Evolutionary conservation across 2,888 invertebrate genomes (phyloP).

Genomic region (Apotomis turbidana): DNA sequence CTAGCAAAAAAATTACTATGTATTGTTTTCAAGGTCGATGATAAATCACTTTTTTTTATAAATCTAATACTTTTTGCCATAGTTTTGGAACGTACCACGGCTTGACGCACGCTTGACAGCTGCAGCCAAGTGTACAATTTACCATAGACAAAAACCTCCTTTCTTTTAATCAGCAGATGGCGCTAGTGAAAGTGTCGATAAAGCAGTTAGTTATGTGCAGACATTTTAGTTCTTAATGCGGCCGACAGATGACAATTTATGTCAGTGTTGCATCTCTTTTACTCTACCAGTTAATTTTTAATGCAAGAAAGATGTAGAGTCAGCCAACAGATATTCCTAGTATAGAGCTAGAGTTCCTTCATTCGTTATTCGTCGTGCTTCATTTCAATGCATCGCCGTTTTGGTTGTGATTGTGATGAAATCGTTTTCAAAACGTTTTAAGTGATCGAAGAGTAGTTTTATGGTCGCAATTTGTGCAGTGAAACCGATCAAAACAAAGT

Average conservation of each 20-base stretch:
- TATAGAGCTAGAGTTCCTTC: conserved; percentile 60
- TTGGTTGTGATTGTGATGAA: conserved; percentile 45
- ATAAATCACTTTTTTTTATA: too few species aligned
- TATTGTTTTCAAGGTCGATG: too few species aligned
- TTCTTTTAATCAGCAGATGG: conserved; percentile 22
- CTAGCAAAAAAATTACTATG: too few species aligned
- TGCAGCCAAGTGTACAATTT: not conserved
- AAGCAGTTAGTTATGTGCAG: conserved; percentile 47
- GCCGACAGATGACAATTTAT: conserved; percentile 44
- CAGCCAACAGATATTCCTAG: conserved; percentile 42
- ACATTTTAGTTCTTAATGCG: conserved; percentile 35
- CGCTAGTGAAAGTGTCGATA: conserved; percentile 46
- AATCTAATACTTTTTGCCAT: not conserved
- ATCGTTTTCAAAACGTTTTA: conserved; percentile 39
- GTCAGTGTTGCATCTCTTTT: conserved; percentile 46
- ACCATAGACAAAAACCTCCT: conserved; percentile 14
- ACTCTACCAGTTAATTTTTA: conserved; percentile 45
- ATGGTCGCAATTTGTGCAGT: conserved; percentile 42
- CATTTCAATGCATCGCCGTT: conserved; percentile 46
- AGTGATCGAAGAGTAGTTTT: conserved; percentile 39
- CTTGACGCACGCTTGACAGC: conserved; percentile 16
- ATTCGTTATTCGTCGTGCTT: conserved; percentile 74
- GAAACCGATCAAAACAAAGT: conserved; percentile 50
- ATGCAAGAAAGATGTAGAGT: conserved; percentile 46
- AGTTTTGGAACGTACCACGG: not conserved